phyloP scores from a whole-genome alignment of 2,888 invertebrate species.

The Muscina levida region DNA sequence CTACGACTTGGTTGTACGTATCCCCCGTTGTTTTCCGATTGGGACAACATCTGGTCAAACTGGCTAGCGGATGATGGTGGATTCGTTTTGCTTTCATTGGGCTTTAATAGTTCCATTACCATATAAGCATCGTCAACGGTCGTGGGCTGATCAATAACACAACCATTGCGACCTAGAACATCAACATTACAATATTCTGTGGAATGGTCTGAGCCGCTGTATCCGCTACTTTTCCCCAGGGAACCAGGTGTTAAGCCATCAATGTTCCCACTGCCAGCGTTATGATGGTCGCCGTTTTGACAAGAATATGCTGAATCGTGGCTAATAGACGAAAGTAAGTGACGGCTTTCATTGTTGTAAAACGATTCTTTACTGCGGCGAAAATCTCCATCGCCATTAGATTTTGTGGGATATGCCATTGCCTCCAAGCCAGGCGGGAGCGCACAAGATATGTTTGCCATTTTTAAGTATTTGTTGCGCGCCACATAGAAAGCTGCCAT shows the following conservation, averaged over 20 bases:
- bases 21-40: constrained; percentile 38
- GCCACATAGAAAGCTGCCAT: constrained; percentile 66
- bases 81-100: constrained; percentile 15
- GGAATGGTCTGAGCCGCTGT: constrained; percentile 62
- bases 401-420: constrained; percentile 58
- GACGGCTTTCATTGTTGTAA: constrained; percentile 68
- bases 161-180: constrained; percentile 20
- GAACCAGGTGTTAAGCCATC: constrained; percentile 48
- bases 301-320: constrained; percentile 68
- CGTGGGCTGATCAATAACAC: constrained; percentile 38
- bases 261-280: constrained; percentile 16
- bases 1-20: constrained; percentile 47
- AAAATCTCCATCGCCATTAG: constrained; percentile 57
- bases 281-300: constrained; percentile 50
- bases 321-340: constrained; percentile 66
- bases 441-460: constrained; percentile 70
- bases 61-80: constrained; percentile 3
- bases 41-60: constrained; percentile 35
- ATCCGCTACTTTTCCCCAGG: constrained; percentile 66
- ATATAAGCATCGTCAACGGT: constrained; percentile 60
- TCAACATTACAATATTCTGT: constrained; percentile 58
- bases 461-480: constrained; percentile 68
- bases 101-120: constrained; percentile 65
- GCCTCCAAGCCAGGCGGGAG: constrained; percentile 70
- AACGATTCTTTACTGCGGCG: constrained; percentile 67